Base-by-base conservation (phyloP, 2,888 invertebrate genomes). In the Pheosia tremula region DNA sequence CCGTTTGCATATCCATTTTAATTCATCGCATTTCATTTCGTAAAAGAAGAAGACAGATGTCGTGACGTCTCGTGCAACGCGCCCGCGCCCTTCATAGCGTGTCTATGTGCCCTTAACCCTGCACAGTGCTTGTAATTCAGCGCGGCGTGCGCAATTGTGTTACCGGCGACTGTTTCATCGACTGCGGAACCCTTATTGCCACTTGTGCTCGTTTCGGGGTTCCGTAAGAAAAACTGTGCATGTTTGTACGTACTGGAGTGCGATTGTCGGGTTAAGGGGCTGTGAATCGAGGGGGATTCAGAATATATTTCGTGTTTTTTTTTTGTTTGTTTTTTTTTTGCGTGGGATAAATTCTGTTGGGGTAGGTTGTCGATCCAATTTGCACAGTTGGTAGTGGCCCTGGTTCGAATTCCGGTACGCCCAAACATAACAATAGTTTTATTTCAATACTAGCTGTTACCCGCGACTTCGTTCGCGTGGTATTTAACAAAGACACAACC, bases 91-190 rank as follows among this genome's bases (percentile, higher is more conserved):
- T 8, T 3, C 36, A 11, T 75, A 54, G 72, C 80, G 74, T 77
- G 77, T 69, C 77, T 77, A 77, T 82, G 83, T 82, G 83, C 80
- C 78, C 79, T 84, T 83, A 85, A 84, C 86, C 86, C 87, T 81
- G 24, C 24, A 76, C 66, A 66, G 71, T 79, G 80, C 79, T 84
- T 85, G 84, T 82, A 79, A 86, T 84, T 84, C 84, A 79, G 74
- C 65, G 68, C 71, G 64, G 53, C 68, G 56, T 70, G 73, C 74
- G 71, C 80, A 79, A 79, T 81, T 81, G 79, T 73, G 73, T 79
- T 78, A 80, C 68, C 24, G 61, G 68, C 65, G 67, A 70, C 63
- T 68, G 72, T 70, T 67, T 72, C 77, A 74, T 71, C 70, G 69
- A 69, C 70, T 66, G 60, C 63, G 38, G 57, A 59, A 63, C 62